Evolutionary conservation across 2,797 vertebrate species (phyloP).

Genomic region (Cercopithecus petaurista): DNA sequence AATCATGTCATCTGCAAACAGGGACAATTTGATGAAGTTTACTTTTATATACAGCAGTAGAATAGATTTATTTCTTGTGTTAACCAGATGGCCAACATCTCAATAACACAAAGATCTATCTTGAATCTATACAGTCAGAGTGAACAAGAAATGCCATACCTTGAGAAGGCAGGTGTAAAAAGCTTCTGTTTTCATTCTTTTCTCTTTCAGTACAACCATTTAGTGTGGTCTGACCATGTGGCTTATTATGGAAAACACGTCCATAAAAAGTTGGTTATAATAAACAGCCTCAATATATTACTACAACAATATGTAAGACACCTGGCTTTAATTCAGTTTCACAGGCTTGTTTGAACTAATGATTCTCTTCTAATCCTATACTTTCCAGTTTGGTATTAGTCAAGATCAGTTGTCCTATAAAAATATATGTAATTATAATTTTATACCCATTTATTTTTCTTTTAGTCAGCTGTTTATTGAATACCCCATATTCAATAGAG

Average conservation of each 20-base stretch:
- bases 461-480: constrained; percentile 40
- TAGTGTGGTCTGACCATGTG: neutral
- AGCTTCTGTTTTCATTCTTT: neutral
- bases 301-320: neutral
- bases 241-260: neutral
- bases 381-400: neutral
- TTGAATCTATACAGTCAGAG: neutral
- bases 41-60: neutral
- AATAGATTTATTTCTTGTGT: constrained; percentile 16
- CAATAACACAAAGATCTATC: neutral
- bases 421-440: neutral
- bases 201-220: neutral
- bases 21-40: neutral
- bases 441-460: constrained; percentile 37
- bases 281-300: neutral
- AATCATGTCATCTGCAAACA: too few species aligned
- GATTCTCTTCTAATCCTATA: neutral
- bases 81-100: neutral
- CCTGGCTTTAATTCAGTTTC: constrained; percentile 25
- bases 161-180: neutral
- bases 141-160: neutral
- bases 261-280: neutral
- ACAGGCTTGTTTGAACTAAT: neutral
- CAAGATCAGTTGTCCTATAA: constrained; percentile 3
- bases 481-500: neutral